phyloP scores from a whole-genome alignment of 1,140 invertebrate genomes.

The Xylocopa sonorina region DNA sequence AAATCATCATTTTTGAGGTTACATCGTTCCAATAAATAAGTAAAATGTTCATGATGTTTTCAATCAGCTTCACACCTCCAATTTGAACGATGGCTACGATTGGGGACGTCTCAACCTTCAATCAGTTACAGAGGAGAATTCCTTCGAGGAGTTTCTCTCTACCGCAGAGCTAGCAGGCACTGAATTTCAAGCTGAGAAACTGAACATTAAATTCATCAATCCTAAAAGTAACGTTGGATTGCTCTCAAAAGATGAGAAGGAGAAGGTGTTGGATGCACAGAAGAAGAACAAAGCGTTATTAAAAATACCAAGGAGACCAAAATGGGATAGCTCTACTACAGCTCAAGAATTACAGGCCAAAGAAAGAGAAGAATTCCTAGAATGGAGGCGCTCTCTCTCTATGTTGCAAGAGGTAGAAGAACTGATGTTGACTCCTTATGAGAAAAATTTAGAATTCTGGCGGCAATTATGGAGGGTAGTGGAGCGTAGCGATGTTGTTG shows the following conservation, averaged over 20 bases:
- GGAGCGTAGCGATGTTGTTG: constrained; percentile 96
- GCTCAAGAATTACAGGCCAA: constrained; percentile 88
- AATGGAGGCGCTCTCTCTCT: constrained; percentile 93
- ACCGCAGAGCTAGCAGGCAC: constrained; percentile 96
- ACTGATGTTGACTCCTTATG: constrained; percentile 96
- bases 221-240: constrained; percentile 84
- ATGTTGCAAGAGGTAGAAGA: constrained; percentile 90
- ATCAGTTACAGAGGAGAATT: constrained; percentile 97
- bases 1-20: too few species aligned
- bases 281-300: constrained; percentile 86
- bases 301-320: constrained; percentile 92
- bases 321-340: constrained; percentile 89
- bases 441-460: constrained; percentile 99
- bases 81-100: constrained; percentile 94
- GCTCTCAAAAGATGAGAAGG: constrained; percentile 85
- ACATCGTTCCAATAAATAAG: too few species aligned
- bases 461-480: constrained; percentile 98
- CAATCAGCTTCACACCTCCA: constrained; percentile 91
- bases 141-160: constrained; percentile 96
- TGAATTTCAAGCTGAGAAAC: constrained; percentile 95
- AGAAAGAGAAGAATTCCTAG: constrained; percentile 92
- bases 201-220: constrained; percentile 92
- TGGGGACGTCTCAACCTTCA: constrained; percentile 94
- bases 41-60: too few species aligned
- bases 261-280: constrained; percentile 84